Evolutionary conservation across 37 sponge, comb jelly and placozoan species (phyloP), one percentile per base, ranked within the genome.

Genomic region (Hexactinellida sp.): DNA sequence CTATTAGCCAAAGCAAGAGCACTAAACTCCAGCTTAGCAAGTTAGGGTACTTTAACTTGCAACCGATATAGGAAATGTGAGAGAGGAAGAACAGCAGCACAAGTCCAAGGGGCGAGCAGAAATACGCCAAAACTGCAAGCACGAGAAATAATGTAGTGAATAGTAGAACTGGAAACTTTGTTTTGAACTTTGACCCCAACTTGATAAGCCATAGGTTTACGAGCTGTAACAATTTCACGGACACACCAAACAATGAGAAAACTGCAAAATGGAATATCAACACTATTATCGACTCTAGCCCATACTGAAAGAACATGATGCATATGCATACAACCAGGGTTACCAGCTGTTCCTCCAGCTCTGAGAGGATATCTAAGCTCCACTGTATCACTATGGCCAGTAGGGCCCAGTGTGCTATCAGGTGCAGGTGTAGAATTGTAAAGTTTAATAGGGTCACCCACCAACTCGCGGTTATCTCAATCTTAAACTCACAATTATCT

Each of bases 11-110:
- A 21, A 63, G 34, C 3, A 63, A n/a, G 19, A 63, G 13, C 76
- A 63, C 76, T 63, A 63, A 63, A 63, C 76, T 63, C 76, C 76
- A 63, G 76, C 76, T 63, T 32, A n/a, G 19, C 5, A 63, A 25
- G 3, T 5, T 63, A 3, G 25, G 76, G 13, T 63, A 7, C 76
- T 63, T 63, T n/a, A 63, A 7, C 34, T n/a, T 63, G 28, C 34
- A 21, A n/a, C 76, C 76, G 28, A 63, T 10, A 63, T 63, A 63
- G 13, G 76, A 63, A 5, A 63, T 7, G 34, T 63, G 76, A 21
- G 76, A 21, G 3, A 63, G 34, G 76, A 63, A 21, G 34, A 63
- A 63, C 5, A 63, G 34, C 3, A 63, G 25, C 5, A 63, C 13
- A 21, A 63, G 13, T 25, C 76, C 76, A 1, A 63, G 76, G 34